Evolutionary conservation across 2,113 vertebrate species (phyloP).

Genomic region (Chamaea fasciata): DNA sequence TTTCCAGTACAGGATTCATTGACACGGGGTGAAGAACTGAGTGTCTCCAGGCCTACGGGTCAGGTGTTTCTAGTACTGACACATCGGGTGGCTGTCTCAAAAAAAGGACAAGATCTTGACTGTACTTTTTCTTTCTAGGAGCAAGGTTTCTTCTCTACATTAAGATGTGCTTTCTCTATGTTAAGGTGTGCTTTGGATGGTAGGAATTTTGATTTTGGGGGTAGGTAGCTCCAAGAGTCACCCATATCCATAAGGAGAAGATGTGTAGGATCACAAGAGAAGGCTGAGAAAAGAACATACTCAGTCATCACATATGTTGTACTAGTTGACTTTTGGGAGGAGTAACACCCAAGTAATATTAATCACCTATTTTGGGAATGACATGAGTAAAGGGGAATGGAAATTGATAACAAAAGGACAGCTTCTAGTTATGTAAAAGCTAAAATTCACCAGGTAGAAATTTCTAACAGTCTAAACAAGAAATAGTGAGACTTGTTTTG

Average conservation of each 20-base stretch:
- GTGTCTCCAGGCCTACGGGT: not conserved
- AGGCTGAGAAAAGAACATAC: not conserved
- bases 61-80: not conserved
- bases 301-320: not conserved
- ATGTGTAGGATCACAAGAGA: not conserved
- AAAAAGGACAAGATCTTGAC: not conserved
- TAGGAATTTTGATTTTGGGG: not conserved
- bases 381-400: not conserved
- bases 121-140: not conserved
- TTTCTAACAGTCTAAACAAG: not conserved
- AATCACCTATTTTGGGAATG: not conserved
- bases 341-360: not conserved
- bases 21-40: not conserved
- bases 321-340: not conserved
- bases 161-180: not conserved
- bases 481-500: not conserved
- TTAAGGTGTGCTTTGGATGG: not conserved
- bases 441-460: not conserved
- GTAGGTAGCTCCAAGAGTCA: not conserved
- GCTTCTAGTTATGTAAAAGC: not conserved
- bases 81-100: not conserved
- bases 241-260: not conserved
- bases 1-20: not conserved
- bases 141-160: not conserved
- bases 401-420: not conserved